Base-by-base conservation (phyloP, 2,113 vertebrate species). In the Clinocottus analis region DNA sequence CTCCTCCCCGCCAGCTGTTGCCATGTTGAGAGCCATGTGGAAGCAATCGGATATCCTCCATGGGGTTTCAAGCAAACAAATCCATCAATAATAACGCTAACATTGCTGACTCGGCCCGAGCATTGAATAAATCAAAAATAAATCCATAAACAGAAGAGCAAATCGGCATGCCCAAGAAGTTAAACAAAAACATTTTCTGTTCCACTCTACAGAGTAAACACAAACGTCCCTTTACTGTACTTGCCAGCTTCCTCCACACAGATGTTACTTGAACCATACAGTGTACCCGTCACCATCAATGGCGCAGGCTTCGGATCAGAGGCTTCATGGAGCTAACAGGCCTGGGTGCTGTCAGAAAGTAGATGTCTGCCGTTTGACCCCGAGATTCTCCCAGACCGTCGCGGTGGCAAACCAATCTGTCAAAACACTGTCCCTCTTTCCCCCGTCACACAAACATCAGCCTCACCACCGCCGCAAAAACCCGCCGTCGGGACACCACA, bases 291-390 rank as follows among this genome's bases (percentile, higher is more conserved):
- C 35, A 16, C 25, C 39, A 41, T 74, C 72, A 31, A 63, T 74
- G 53, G 12, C 11, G 16, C 67, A 69, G 73, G 68, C 75, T 80
- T 39, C 4, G 72, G 81, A 80, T 89, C 86, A 62, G 80, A 83
- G 73, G 68, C 71, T 73, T 73, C 81, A 71, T 4, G 27, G 77
- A 66, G 76, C 85, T 60, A 51, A 84, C 67, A 33, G 41, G 80
- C 63, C 76, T 72, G 73, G 73, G 87, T 60, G 47, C 79, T 93
- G 85, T 85, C 90, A 92, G 83, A 82, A 70, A 87, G 72, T 78
- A 85, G 86, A 75, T 68, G 84, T 78, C 63, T 88, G 49, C 75
- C 67, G 55, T 78, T 92, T 92, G 86, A 93, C 91, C 89, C 64
- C 64, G 14, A 71, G 89, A 83, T 85, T 82, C 81, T 77, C 69